Evolutionary conservation across 1,140 invertebrate genomes (phyloP).

Genomic region (Ooceraea biroi): DNA sequence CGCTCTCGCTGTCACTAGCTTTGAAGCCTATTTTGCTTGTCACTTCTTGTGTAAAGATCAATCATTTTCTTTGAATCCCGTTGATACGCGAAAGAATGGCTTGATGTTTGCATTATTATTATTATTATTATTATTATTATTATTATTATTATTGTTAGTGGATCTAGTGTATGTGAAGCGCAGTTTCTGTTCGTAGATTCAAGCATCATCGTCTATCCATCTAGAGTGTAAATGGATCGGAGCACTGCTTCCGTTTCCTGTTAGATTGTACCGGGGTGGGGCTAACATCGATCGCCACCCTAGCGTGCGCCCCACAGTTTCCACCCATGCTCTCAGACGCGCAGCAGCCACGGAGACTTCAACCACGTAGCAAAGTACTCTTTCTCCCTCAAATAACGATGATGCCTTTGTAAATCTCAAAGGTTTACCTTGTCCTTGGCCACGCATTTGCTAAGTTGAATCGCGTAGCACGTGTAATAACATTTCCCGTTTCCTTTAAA

Average conservation of each 20-base stretch:
- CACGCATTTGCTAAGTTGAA: conserved; percentile 45
- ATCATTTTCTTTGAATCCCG: neutral
- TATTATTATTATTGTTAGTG: no score
- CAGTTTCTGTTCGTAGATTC: neutral
- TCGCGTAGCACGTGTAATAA: neutral
- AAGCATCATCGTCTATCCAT: conserved; percentile 38
- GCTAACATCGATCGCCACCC: conserved; percentile 75
- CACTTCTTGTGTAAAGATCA: neutral
- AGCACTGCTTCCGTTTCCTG: conserved; percentile 66
- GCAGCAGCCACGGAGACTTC: conserved; percentile 70
- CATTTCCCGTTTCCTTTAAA: neutral
- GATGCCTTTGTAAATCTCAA: conserved; percentile 28
- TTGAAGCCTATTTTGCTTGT: neutral
- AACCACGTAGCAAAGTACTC: conserved; percentile 65
- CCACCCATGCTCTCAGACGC: conserved; percentile 63
- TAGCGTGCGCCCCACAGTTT: conserved; percentile 54
- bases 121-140: no score
- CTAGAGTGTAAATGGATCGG: conserved; percentile 61
- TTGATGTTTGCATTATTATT: neutral
- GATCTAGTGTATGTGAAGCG: no score
- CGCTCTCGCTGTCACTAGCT: neutral
- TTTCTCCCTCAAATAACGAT: conserved; percentile 54
- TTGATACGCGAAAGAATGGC: neutral
- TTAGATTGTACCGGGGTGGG: conserved; percentile 64
- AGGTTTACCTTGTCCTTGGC: conserved; percentile 67